Evolutionary conservation across 2,797 vertebrate genomes (phyloP).

Genomic region (Alcedo quadribrachys): DNA sequence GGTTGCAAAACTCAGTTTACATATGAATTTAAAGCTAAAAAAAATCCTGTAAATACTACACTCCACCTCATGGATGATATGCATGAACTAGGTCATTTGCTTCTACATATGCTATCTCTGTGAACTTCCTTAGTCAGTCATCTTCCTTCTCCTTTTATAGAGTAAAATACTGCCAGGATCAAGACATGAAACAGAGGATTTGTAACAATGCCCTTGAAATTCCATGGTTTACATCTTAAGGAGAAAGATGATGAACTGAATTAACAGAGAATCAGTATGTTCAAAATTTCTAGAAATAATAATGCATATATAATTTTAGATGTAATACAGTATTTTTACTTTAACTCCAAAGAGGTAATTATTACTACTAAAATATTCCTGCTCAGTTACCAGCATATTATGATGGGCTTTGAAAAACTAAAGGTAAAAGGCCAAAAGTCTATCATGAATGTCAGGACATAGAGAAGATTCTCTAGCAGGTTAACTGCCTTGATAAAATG

Average conservation of each 20-base stretch:
- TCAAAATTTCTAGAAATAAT: neutral
- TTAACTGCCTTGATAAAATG: constrained; percentile 43
- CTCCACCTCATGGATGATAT: neutral
- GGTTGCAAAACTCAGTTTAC: neutral
- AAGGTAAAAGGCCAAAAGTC: constrained; percentile 13
- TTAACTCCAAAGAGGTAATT: constrained; percentile 48
- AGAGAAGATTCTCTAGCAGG: neutral
- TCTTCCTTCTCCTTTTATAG: neutral
- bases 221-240: neutral
- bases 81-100: neutral
- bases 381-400: constrained; percentile 2
- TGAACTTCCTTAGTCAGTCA: neutral
- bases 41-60: neutral
- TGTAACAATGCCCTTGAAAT: constrained; percentile 18
- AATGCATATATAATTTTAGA: neutral
- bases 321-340: constrained; percentile 27
- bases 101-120: accelerated
- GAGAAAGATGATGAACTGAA: neutral
- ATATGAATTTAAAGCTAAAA: neutral
- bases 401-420: constrained; percentile 28
- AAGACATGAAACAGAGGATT: neutral
- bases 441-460: neutral
- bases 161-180: neutral
- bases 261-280: neutral
- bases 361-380: constrained; percentile 34